Evolutionary conservation across 2,113 vertebrate genomes (phyloP).

Genomic region (Boleophthalmus pectinirostris): DNA sequence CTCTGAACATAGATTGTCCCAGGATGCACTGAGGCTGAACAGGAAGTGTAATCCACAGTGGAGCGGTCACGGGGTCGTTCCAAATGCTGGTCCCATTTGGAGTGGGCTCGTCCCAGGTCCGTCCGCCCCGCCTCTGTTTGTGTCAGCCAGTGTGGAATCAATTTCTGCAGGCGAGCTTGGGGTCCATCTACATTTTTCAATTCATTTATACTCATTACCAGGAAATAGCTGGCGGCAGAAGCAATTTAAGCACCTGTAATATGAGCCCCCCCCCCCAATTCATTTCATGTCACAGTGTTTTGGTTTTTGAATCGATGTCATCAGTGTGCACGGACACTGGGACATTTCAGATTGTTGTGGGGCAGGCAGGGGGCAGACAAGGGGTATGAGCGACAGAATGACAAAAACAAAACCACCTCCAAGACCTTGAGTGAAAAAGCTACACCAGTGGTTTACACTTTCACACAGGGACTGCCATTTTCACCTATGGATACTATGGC

Average conservation of each 20-base stretch:
- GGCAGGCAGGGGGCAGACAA: constrained; percentile 19
- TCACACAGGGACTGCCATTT: neutral
- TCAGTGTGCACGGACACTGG: constrained; percentile 42
- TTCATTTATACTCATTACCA: constrained; percentile 72
- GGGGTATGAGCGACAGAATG: constrained; percentile 1
- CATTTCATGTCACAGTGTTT: constrained; percentile 58
- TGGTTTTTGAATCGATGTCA: constrained; percentile 59
- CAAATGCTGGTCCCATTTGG: constrained; percentile 15
- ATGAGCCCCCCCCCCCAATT: constrained; percentile 51
- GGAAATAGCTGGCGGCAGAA: constrained; percentile 59
- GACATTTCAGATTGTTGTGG: constrained; percentile 33
- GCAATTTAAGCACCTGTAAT: constrained; percentile 64
- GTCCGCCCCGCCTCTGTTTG: constrained; percentile 42
- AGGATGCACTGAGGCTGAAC: constrained; percentile 12
- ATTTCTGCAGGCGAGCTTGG: constrained; percentile 48
- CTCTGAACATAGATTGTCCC: constrained; percentile 5
- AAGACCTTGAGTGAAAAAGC: neutral
- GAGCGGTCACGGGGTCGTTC: constrained; percentile 22
- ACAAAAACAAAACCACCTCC: neutral
- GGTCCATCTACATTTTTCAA: constrained; percentile 69
- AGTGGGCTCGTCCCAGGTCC: constrained; percentile 6
- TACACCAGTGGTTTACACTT: neutral
- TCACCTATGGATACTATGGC: neutral
- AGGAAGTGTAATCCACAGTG: constrained; percentile 7
- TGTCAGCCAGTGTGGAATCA: constrained; percentile 61